Evolutionary conservation across 1,140 invertebrate genomes (phyloP), one percentile per base, ranked within the genome.

Genomic region (Chrysomallon squamiferum): DNA sequence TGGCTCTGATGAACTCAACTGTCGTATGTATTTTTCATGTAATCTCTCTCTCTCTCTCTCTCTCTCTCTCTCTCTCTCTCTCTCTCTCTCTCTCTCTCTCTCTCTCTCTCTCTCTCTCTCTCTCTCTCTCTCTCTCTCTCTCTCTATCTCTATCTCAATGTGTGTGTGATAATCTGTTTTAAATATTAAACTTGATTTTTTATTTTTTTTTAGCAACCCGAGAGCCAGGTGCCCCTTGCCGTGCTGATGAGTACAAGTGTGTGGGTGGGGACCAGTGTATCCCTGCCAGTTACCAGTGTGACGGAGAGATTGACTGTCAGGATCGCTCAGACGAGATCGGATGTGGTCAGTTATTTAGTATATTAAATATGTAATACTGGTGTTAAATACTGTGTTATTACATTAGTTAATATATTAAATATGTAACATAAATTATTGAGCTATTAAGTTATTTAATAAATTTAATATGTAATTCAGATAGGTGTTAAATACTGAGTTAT

Each of bases 231-330:
- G 90, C 91, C 1, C 85, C 88, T 0, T 99, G 96, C 78, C 86
- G 87, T 20, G 88, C 90, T 50, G 89, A 91, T 68, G 95, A 99
- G 82, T 98, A 92, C 84, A 87, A 91, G 65, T 99, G 97, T 82
- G 61, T 73, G 22, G 89, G 89, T 57, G 88, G 89, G 6, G 86
- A 90, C 66, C 95, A 98, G 82, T 99, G 97, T 77, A 92, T 99
- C 69, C 96, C 95, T 0, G 93, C 92, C 80, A 92, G 90, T 68
- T 98, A 94, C 87, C 95, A 98, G 73, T 99, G 97, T 85, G 97
- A 99, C 82, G 88, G 89, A 41, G 89, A 94, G 73, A 88, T 88
- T 59, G 97, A 99, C 83, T 98, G 96, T 86, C 81, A 79, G 70
- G 96, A 98, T 82, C 89, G 90, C 54, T 93, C 92, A 64, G 97